Evolutionary conservation across 1,140 invertebrate species (phyloP).

Genomic region (Drosophila carrolli): DNA sequence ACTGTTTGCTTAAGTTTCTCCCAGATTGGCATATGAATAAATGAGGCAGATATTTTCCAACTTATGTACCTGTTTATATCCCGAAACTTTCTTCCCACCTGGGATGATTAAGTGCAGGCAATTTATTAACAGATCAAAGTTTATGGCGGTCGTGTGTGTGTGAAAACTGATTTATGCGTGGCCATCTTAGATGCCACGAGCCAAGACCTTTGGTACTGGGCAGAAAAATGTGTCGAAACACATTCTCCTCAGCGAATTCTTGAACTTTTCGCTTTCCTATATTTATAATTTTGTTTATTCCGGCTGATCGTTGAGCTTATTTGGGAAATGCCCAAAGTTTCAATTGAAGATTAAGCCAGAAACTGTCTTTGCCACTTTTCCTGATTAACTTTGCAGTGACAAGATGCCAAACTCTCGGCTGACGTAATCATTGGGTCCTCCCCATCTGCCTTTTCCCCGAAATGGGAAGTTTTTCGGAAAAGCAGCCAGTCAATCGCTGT

Average conservation of each 20-base stretch:
- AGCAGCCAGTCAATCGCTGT: slow-evolving; percentile 47
- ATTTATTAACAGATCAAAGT: slow-evolving; percentile 79
- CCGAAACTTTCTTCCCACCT: slow-evolving; percentile 54
- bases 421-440: slow-evolving; percentile 29
- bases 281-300: slow-evolving; percentile 50
- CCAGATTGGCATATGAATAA: slow-evolving; percentile 60
- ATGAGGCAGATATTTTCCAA: slow-evolving; percentile 34
- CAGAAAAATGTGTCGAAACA: not conserved
- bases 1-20: slow-evolving; percentile 36
- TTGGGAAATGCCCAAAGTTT: slow-evolving; percentile 36
- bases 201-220: not conserved
- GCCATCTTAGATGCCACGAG: slow-evolving; percentile 35
- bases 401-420: slow-evolving; percentile 41
- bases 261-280: slow-evolving; percentile 17
- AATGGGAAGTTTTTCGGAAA: slow-evolving; percentile 29
- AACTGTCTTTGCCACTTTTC: slow-evolving; percentile 40
- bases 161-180: slow-evolving; percentile 55
- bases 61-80: slow-evolving; percentile 22
- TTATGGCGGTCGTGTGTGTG: slow-evolving; percentile 50
- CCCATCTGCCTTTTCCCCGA: not conserved
- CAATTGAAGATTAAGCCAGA: slow-evolving; percentile 47
- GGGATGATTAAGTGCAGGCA: slow-evolving; percentile 67
- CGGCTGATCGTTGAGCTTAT: slow-evolving; percentile 26
- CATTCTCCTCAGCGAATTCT: not conserved
- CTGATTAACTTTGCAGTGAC: slow-evolving; percentile 50